Evolutionary conservation across 2,888 invertebrate species (phyloP).

Genomic region (Galerucella pusilla): DNA sequence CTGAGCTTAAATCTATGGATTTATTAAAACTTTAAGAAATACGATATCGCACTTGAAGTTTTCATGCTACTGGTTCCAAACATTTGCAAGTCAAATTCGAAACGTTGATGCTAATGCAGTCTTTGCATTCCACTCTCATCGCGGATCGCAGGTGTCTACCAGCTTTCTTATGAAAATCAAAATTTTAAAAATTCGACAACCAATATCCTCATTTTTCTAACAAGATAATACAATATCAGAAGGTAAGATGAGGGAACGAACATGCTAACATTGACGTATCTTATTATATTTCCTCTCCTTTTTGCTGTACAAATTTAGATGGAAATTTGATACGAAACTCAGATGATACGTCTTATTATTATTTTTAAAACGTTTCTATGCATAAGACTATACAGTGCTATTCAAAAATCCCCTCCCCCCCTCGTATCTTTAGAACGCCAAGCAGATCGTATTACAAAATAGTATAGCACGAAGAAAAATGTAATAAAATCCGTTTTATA

Average conservation of each 20-base stretch:
- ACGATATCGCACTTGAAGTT: conserved; percentile 40
- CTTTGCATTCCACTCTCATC: conserved; percentile 18
- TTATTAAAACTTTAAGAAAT: conserved; percentile 7
- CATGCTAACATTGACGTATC: neutral
- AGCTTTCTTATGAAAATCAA: conserved; percentile 6
- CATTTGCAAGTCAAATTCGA: conserved; percentile 25
- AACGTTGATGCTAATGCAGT: conserved; percentile 16
- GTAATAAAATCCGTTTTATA: neutral
- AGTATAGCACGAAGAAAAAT: neutral
- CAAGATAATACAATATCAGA: conserved; percentile 30
- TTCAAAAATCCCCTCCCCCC: too few relatives aligned
- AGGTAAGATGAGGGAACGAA: conserved; percentile 10
- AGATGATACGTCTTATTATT: neutral
- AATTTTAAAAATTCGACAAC: conserved; percentile 30
- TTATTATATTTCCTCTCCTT: neutral
- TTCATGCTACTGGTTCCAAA: conserved; percentile 12
- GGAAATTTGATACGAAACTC: neutral
- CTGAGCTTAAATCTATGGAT: neutral
- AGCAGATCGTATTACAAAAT: neutral
- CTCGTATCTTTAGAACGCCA: too few relatives aligned
- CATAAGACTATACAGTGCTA: too few relatives aligned
- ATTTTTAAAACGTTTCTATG: too few relatives aligned
- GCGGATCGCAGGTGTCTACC: conserved; percentile 25
- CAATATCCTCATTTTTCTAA: conserved; percentile 27
- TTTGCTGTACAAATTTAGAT: neutral